Evolutionary conservation across 2,888 invertebrate species (phyloP).

Genomic region (Bellardia pandia): DNA sequence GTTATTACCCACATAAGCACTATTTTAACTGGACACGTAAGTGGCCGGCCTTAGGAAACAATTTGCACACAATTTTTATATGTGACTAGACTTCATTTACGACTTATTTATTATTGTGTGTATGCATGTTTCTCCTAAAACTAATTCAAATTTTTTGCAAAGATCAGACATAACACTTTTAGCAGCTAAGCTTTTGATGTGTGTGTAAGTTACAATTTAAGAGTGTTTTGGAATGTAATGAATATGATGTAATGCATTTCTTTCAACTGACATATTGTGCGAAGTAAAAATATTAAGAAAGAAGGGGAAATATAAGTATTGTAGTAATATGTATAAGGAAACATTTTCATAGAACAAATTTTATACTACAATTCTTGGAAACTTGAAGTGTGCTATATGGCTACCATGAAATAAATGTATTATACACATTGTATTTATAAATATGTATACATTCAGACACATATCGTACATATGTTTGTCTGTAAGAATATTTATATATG

Average conservation of each 20-base stretch:
- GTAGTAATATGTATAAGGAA: background rate
- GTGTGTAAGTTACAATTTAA: background rate
- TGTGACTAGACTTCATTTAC: too few relatives aligned
- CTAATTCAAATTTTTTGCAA: too few relatives aligned
- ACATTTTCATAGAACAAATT: conserved; percentile 42
- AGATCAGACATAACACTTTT: too few relatives aligned
- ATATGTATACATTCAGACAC: background rate
- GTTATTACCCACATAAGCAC: too few relatives aligned
- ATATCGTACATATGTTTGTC: background rate
- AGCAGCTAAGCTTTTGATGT: background rate
- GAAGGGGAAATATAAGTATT: conserved; percentile 1
- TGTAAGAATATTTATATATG: background rate
- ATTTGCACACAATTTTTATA: too few relatives aligned
- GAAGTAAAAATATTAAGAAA: conserved; percentile 40
- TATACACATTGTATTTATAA: background rate
- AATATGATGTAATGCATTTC: conserved; percentile 65
- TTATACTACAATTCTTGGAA: conserved; percentile 28
- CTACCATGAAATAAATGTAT: conserved; percentile 32
- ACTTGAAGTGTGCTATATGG: conserved; percentile 5
- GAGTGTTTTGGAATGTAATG: conserved; percentile 9
- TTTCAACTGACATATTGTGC: conserved; percentile 55
- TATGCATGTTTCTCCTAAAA: too few relatives aligned
- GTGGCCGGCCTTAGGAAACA: too few relatives aligned
- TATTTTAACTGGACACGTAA: too few relatives aligned
- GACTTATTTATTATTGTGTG: too few relatives aligned